A percentile compares a stretch with the other conserved stretches of the same genome.
Conservation (phyloP, 2,888 invertebrate genomes). For the Volucella inflata region DNA sequence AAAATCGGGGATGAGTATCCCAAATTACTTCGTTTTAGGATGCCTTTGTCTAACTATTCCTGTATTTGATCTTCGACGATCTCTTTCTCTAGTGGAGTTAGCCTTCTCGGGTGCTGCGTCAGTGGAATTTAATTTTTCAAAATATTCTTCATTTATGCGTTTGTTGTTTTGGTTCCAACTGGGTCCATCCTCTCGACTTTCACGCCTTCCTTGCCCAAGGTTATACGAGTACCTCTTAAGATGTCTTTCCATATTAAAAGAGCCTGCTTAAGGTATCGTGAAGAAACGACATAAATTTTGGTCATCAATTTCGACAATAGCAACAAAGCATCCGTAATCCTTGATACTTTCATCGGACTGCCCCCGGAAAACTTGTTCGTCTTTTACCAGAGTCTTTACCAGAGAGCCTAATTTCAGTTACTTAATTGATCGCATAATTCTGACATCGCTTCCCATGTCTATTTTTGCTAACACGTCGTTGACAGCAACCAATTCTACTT, state of each 20-base stretch:
- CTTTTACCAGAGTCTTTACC: neutral
- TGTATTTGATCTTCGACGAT: too few species aligned
- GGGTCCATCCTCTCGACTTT: neutral
- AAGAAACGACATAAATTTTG: neutral
- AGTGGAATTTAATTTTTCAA: too few species aligned
- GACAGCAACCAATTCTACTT: too few species aligned
- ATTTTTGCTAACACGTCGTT: too few species aligned
- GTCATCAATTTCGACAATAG: neutral
- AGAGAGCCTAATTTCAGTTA: neutral
- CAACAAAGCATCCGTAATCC: constrained; percentile 1
- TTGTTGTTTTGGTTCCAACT: too few species aligned
- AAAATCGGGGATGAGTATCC: too few species aligned
- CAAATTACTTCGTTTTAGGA: too few species aligned
- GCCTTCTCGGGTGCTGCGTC: too few species aligned
- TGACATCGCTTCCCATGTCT: neutral
- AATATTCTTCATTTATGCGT: too few species aligned
- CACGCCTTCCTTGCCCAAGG: neutral
- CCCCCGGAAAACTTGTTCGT: neutral
- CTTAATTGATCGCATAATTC: neutral
- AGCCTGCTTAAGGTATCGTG: neutral
- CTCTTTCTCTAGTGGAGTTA: too few species aligned
- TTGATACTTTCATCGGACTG: neutral
- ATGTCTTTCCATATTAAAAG: neutral
- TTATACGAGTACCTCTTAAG: neutral
- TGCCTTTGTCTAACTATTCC: too few species aligned